Conservation (phyloP, 2,797 vertebrate species). For the Peromyscus aztecus region DNA sequence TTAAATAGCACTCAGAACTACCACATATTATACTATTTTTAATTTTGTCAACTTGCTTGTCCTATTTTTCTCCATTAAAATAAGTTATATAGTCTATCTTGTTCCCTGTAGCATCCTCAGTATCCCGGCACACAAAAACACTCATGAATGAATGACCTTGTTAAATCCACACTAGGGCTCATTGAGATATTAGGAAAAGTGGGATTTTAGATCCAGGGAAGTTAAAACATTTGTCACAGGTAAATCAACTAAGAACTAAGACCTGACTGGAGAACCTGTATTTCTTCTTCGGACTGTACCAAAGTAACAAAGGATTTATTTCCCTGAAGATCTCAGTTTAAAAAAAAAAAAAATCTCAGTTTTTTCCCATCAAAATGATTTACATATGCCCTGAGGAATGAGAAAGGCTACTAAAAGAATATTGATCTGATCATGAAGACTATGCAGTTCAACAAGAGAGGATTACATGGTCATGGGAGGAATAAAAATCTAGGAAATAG, state of each 20-base stretch:
- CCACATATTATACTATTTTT: neutral
- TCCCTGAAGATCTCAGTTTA: neutral
- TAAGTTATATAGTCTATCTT: neutral
- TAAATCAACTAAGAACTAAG: constrained; percentile 8
- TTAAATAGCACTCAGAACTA: neutral
- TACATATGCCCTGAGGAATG: neutral
- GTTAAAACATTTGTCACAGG: neutral
- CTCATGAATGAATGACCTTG: neutral
- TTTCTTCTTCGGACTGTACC: neutral
- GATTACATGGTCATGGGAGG: neutral
- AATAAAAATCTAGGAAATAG: constrained; percentile 52
- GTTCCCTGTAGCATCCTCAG: neutral
- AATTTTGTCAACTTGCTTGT: neutral
- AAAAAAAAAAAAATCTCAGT: too few species aligned
- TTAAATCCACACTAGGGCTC: neutral
- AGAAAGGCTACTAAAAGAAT: neutral
- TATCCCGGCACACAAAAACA: neutral
- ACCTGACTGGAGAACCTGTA: neutral
- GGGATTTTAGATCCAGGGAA: neutral
- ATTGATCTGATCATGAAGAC: neutral
- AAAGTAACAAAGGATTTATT: neutral
- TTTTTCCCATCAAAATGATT: neutral
- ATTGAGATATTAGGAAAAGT: neutral
- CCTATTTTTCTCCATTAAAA: constrained; percentile 6
- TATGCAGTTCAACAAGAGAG: neutral